Conservation (phyloP, 2,888 invertebrate genomes). For the Apamea sordens region DNA sequence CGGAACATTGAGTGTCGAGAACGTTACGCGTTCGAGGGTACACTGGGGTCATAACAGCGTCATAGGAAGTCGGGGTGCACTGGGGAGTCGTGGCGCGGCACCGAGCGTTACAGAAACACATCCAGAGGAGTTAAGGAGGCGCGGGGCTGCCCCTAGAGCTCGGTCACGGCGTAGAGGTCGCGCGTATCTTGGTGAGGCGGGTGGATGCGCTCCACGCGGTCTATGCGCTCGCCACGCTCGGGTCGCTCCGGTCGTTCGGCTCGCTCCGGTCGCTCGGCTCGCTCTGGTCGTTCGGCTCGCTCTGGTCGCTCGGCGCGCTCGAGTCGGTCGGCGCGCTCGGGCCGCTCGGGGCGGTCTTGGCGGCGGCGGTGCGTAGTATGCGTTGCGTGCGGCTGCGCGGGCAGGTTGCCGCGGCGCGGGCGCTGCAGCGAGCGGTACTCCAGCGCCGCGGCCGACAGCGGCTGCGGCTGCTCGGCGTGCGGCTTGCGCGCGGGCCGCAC, state of each 20-base stretch:
- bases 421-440: conserved; percentile 91
- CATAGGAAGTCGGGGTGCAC: conserved; percentile 35
- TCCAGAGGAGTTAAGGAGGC: conserved; percentile 56
- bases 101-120: conserved; percentile 44
- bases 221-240: conserved; percentile 52
- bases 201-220: conserved; percentile 57
- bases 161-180: conserved; percentile 93
- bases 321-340: conserved; percentile 71
- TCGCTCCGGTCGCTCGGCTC: conserved; percentile 92
- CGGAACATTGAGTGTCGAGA: conserved; percentile 54
- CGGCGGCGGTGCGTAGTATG: conserved; percentile 91
- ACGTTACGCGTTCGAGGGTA: conserved; percentile 36
- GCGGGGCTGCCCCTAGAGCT: conserved; percentile 67
- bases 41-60: conserved; percentile 50
- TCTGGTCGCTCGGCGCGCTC: conserved; percentile 66
- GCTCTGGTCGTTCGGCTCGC: conserved; percentile 76
- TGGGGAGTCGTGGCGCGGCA: conserved; percentile 23
- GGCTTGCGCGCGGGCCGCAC: conserved; percentile 82
- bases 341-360: conserved; percentile 87
- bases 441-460: conserved; percentile 88
- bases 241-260: conserved; percentile 87
- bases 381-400: conserved; percentile 78
- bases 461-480: conserved; percentile 83
- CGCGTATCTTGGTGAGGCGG: conserved; percentile 79
- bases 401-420: conserved; percentile 84